Conservation (phyloP, 2,888 invertebrate genomes). For the Stratiomys singularior region DNA sequence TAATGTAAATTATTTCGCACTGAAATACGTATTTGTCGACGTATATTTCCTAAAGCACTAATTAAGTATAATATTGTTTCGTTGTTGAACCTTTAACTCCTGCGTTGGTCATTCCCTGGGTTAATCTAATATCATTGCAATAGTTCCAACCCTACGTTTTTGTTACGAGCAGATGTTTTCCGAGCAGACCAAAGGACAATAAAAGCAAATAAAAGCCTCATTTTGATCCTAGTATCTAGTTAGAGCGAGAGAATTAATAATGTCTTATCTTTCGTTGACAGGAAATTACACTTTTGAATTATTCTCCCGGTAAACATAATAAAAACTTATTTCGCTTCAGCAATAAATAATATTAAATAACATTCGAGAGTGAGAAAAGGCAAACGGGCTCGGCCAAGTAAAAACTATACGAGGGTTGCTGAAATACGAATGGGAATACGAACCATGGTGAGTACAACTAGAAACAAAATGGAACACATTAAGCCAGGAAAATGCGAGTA, state of each 20-base stretch:
- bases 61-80: too few relatives aligned
- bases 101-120: too few relatives aligned
- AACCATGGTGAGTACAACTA: not conserved
- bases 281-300: conserved; percentile 57
- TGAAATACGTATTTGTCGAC: too few relatives aligned
- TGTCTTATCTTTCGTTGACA: conserved; percentile 56
- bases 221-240: conserved; percentile 50
- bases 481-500: conserved; percentile 39
- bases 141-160: not conserved
- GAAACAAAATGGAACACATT: conserved; percentile 49
- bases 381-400: not conserved
- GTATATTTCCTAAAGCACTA: too few relatives aligned
- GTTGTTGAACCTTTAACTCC: too few relatives aligned
- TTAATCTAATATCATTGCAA: too few relatives aligned
- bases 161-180: conserved; percentile 44
- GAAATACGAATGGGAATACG: not conserved
- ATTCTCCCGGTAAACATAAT: conserved; percentile 51
- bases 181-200: conserved; percentile 51
- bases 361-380: conserved; percentile 11
- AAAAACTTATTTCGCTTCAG: conserved; percentile 48
- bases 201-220: conserved; percentile 49
- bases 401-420: not conserved
- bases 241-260: conserved; percentile 53
- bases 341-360: conserved; percentile 49
- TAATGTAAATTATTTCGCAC: too few relatives aligned